Evolutionary conservation across 2,113 vertebrate species (phyloP), one percentile per base, ranked within the genome.

Genomic region (Salvelinus sp.): DNA sequence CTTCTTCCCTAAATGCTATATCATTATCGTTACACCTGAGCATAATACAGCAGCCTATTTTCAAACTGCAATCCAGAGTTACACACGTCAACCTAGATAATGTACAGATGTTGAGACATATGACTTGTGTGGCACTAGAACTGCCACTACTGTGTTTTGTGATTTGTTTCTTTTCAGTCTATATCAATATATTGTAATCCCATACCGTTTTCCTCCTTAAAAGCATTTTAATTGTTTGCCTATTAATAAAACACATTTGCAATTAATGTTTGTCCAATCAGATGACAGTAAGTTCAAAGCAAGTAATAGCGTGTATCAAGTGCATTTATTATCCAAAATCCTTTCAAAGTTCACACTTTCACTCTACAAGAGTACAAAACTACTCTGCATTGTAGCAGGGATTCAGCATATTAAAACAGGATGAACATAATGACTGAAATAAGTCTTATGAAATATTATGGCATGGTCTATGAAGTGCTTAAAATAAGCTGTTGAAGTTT

Each of bases 1-100:
- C 44, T 94, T 94, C 67, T 54, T 91, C 10, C 92, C 92, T 1
- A 93, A 92, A 74, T 91, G 85, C 75, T 92, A 90, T 14, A 48
- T 92, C 63, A 88, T 94, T 74, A 78, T 93, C 23, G 80, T 91
- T 73, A 87, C 88, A 33, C 86, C 91, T 0, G 87, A 84, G 9
- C 86, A 76, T 44, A 94, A 94, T 82, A 93, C 87, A 18, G 72
- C 76, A 0, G 83, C 90, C 3, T 88, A 92, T 79, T 93, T 94
- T 81, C 93, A 94, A 78, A 84, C 86, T n/a, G 90, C 88, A 48
- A 93, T 93, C 74, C 93, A 91, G 79, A 82, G 85, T 18, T 93
- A 94, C 73, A 92, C 85, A 6, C 66, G 65, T 3, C 76, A 82
- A 47, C 64, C n/a, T 47, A 72, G 76, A 67, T 54, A 20, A 14